Base-by-base conservation (phyloP, 2,113 vertebrate genomes). In the Gavialis gangeticus region DNA sequence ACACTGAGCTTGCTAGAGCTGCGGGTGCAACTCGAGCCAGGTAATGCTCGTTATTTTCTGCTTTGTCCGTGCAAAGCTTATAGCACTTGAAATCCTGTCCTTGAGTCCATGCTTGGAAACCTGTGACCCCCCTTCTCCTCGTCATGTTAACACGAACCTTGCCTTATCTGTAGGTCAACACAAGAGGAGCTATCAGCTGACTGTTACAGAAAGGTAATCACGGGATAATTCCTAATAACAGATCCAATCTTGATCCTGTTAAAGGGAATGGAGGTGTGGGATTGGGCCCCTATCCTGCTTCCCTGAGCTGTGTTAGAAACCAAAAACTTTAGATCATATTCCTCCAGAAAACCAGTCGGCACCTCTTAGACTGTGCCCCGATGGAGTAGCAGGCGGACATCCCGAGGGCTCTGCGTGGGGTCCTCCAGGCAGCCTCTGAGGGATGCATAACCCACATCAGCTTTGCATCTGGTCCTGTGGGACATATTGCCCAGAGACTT, bases 141-240 rank as follows among this genome's bases (percentile, higher is more conserved):
- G 12, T n/a, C 63, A 12, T 60, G 60, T 79, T 97, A 86, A 96
- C 79, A 69, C 76, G 67, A 91, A 89, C 84, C 83, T 95, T 97
- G 75, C 96, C 96, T 97, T 95, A 66, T 84, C 97, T 98, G 89
- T 94, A 98, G 98, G 96, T 89, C 98, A 96, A 97, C 58, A 89
- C 27, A 13, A 1, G 57, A 93, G 87, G 95, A 95, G 91, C 83
- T 69, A 62, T 84, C 93, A 85, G 58, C 79, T 84, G 58, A 58
- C 28, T 85, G 77, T 73, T 85, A 64, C 82, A 5, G 97, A 95
- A 94, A 98, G 98, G 98, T 98, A 98, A 98, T 96, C 16, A 87
- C 92, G 95, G 90, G 88, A 24, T 73, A 91, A 92, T 93, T 94
- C 62, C 80, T 92, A 37, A 73, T 85, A 75, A 59, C 84, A 84